Percentiles rank a stretch among this genome's conserved stretches.
Evolutionary conservation across 2,888 invertebrate genomes (phyloP).

Genomic region (Magallana nippona): DNA sequence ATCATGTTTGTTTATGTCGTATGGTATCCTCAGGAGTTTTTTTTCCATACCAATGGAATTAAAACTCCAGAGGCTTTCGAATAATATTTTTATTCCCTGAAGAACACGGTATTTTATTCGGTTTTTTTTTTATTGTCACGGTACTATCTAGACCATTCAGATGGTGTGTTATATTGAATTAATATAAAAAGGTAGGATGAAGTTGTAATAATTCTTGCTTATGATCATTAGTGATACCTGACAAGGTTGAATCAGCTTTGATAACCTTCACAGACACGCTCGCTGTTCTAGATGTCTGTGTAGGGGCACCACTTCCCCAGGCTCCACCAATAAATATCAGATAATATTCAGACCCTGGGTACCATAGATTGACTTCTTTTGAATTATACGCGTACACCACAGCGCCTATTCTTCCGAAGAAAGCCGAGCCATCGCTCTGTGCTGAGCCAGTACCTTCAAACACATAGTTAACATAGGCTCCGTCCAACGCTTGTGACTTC

Average conservation of each 20-base stretch:
- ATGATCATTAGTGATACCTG: background rate
- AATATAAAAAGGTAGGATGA: background rate
- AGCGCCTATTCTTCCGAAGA: background rate
- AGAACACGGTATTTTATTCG: too few relatives aligned
- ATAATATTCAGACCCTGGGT: background rate
- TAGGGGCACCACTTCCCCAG: background rate
- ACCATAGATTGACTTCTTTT: background rate
- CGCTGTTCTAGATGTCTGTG: background rate
- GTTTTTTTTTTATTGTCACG: too few relatives aligned
- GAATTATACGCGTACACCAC: background rate
- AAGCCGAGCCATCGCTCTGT: background rate
- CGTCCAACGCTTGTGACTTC: background rate
- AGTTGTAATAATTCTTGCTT: background rate
- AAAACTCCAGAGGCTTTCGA: too few relatives aligned
- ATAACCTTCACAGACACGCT: background rate
- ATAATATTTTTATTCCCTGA: too few relatives aligned
- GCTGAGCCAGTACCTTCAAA: background rate
- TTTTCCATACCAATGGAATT: too few relatives aligned
- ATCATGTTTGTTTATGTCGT: too few relatives aligned
- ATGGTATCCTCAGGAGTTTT: too few relatives aligned
- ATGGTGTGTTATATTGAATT: too few relatives aligned
- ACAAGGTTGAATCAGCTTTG: background rate
- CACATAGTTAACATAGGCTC: background rate
- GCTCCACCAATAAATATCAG: background rate
- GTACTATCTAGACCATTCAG: background rate